Evolutionary conservation across 2,113 vertebrate genomes (phyloP).

Genomic region (Rhombomys opimus): DNA sequence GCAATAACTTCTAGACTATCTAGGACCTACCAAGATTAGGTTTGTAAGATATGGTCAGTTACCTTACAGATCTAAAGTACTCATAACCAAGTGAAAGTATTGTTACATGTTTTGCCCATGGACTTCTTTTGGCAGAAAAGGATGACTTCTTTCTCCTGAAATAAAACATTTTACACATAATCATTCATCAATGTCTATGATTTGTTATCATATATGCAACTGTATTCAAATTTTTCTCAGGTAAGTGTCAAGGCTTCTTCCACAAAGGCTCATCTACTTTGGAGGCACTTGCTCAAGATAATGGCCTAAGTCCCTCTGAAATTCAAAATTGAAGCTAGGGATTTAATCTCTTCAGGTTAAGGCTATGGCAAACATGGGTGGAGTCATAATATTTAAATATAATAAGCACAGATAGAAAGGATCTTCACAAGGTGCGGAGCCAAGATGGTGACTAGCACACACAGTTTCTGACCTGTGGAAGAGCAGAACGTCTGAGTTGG

Average conservation of each 20-base stretch:
- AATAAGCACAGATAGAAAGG: neutral
- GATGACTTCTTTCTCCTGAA: conserved; percentile 25
- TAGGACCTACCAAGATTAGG: neutral
- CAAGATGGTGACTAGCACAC: too few species aligned
- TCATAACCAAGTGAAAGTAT: conserved; percentile 16
- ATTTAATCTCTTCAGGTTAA: neutral
- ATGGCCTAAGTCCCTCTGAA: conserved; percentile 1
- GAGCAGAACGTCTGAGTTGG: too few species aligned
- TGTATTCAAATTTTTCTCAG: neutral
- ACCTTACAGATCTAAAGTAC: neutral
- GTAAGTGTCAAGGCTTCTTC: conserved; percentile 9
- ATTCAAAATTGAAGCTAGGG: neutral
- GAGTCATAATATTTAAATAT: conserved; percentile 39
- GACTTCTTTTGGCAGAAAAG: conserved; percentile 28
- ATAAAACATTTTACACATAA: neutral
- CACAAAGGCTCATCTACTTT: neutral
- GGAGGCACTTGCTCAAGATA: neutral
- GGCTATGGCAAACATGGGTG: neutral
- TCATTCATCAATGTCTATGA: neutral
- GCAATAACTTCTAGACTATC: neutral
- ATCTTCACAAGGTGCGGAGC: too few species aligned
- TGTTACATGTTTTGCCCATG: neutral
- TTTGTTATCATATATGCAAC: neutral
- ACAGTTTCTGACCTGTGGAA: too few species aligned
- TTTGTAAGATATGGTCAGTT: neutral